Conservation (phyloP, 2,888 invertebrate genomes). For the Chrysotoxum bicinctum region DNA sequence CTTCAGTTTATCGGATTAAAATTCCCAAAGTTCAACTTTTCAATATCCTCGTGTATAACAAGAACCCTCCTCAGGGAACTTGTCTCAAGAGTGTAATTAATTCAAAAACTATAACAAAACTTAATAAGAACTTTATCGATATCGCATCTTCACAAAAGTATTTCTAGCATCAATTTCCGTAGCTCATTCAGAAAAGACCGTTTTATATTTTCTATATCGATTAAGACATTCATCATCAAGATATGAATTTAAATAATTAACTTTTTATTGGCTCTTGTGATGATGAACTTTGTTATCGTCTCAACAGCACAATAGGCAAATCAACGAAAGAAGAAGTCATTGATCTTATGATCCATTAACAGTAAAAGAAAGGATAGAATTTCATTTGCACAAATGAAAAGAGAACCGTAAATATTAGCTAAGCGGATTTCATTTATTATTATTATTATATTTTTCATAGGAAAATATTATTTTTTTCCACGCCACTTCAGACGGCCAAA, state of each 20-base stretch:
- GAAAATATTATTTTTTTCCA: conserved; percentile 36
- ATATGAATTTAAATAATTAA: conserved; percentile 31
- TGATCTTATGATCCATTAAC: conserved; percentile 52
- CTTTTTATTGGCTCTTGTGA: conserved; percentile 19
- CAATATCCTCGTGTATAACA: not conserved
- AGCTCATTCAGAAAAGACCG: not conserved
- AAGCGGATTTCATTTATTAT: conserved; percentile 63
- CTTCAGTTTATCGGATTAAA: not conserved
- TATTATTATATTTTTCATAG: conserved; percentile 50
- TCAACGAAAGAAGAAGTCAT: conserved; percentile 32
- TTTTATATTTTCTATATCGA: conserved; percentile 24
- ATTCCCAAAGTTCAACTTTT: not conserved
- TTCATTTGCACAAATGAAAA: conserved; percentile 36
- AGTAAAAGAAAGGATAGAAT: conserved; percentile 55
- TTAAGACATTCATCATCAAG: conserved; percentile 16
- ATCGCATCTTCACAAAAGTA: not conserved
- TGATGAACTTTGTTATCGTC: not conserved
- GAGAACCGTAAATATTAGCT: conserved; percentile 63
- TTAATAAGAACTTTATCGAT: conserved; percentile 14
- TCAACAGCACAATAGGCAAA: not conserved
- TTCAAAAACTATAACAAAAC: conserved; percentile 13
- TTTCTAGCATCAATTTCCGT: not conserved
- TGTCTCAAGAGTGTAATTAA: conserved; percentile 28
- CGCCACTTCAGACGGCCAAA: not conserved
- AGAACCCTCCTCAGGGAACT: not conserved